Conservation (phyloP, 2,797 vertebrate species). For the Molossus molossus region DNA sequence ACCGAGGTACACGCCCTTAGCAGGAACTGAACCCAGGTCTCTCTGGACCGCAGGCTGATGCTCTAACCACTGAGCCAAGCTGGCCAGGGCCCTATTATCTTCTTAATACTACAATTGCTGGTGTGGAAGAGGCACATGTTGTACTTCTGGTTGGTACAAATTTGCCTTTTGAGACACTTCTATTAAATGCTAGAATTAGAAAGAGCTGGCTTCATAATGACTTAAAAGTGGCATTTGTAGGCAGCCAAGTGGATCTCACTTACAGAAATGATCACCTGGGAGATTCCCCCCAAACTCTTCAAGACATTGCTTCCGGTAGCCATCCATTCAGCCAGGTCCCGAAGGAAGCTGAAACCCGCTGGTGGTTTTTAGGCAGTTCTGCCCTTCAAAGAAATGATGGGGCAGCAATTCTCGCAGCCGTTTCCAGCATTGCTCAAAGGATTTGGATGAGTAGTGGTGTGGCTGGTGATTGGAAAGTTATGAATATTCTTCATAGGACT, state of each 20-base stretch:
- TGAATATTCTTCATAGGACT: slow-evolving; percentile 95
- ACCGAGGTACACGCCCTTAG: no score
- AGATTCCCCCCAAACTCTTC: slow-evolving; percentile 94
- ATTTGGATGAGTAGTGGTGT: slow-evolving; percentile 93
- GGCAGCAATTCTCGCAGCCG: slow-evolving; percentile 93
- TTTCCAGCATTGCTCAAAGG: slow-evolving; percentile 95
- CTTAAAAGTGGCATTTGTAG: slow-evolving; percentile 95
- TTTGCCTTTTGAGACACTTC: slow-evolving; percentile 97
- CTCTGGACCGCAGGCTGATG: no score
- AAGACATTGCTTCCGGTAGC: slow-evolving; percentile 94
- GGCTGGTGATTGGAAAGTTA: slow-evolving; percentile 95
- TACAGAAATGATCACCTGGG: slow-evolving; percentile 97
- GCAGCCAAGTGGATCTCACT: slow-evolving; percentile 95
- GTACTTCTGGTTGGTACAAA: slow-evolving; percentile 97
- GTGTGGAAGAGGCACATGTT: slow-evolving; percentile 96
- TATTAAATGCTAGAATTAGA: slow-evolving; percentile 97
- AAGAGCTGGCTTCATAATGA: slow-evolving; percentile 99
- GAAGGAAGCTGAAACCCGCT: slow-evolving; percentile 94
- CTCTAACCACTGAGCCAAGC: no score
- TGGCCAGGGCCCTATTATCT: slow-evolving; percentile 90
- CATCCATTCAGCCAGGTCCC: slow-evolving; percentile 96
- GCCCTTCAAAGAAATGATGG: slow-evolving; percentile 96
- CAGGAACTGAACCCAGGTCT: no score
- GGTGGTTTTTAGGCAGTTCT: slow-evolving; percentile 96
- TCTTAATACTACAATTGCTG: slow-evolving; percentile 95